These are phyloP conservation scores for Corythoichthys intestinalis DNA, from an alignment of 2,113 vertebrate species.

Conservation along the genomic window DNA sequence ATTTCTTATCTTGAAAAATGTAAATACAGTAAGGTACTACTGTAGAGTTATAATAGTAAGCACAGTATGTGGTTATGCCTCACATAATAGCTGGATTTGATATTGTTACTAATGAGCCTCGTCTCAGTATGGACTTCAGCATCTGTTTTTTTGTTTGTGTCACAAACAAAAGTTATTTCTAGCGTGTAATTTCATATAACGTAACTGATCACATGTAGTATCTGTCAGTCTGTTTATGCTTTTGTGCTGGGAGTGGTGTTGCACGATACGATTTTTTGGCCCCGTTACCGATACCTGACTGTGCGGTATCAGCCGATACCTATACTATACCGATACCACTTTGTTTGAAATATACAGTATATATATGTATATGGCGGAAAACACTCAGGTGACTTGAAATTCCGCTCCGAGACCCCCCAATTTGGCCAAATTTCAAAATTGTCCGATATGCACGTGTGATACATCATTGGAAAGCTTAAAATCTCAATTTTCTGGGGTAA, in stretches of 20 bases:
- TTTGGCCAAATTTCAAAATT: too few species aligned
- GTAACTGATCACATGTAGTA: background rate
- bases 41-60: background rate
- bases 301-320: too few species aligned
- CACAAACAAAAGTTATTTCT: background rate
- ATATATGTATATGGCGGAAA: too few species aligned
- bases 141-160: background rate
- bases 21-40: background rate
- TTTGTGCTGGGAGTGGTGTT: background rate
- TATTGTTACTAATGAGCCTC: background rate
- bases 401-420: too few species aligned
- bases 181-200: background rate
- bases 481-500: too few species aligned
- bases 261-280: too few species aligned
- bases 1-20: background rate
- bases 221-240: background rate
- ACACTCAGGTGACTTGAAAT: too few species aligned
- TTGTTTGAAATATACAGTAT: too few species aligned
- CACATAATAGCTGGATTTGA: background rate
- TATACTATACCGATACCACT: too few species aligned
- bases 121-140: background rate
- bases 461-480: too few species aligned
- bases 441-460: too few species aligned
- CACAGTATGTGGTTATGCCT: background rate
- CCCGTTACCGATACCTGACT: too few species aligned